Evolutionary conservation across 2,113 vertebrate species (phyloP).

Genomic region (Hassar affinis): DNA sequence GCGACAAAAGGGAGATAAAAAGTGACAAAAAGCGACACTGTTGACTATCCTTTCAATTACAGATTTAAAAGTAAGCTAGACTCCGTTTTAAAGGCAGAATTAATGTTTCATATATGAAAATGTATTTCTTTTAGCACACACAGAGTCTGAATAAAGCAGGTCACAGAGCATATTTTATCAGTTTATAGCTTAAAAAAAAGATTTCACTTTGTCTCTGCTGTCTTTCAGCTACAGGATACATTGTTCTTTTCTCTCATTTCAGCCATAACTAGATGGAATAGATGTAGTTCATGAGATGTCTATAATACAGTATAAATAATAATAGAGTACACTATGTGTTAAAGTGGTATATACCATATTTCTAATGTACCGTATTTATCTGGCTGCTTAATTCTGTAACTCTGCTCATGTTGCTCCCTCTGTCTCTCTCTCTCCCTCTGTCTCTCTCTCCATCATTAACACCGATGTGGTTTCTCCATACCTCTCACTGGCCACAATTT

Average conservation of each 20-base stretch:
- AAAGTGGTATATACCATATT: no score
- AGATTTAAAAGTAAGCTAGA: constrained; percentile 53
- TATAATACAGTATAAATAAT: neutral
- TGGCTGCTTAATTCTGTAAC: neutral
- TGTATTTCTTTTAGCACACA: neutral
- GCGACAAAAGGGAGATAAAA: neutral
- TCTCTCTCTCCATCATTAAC: neutral
- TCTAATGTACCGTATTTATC: neutral
- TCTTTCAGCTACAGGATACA: neutral
- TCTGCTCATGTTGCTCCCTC: neutral
- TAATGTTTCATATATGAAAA: constrained; percentile 44
- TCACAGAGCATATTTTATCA: neutral
- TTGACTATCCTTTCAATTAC: constrained; percentile 41
- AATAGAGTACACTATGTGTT: no score
- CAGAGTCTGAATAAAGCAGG: neutral
- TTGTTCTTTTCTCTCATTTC: neutral
- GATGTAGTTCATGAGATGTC: neutral
- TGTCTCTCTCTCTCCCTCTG: neutral
- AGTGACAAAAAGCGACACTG: neutral
- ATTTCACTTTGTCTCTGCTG: neutral
- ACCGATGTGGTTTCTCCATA: constrained; percentile 1
- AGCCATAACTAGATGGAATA: neutral
- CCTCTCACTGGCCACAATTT: neutral
- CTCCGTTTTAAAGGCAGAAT: constrained; percentile 48
- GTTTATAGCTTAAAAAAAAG: neutral